Evolutionary conservation across 2,888 invertebrate genomes (phyloP), one percentile per base, ranked within the genome.

Genomic region (Tetragnatha montana): DNA sequence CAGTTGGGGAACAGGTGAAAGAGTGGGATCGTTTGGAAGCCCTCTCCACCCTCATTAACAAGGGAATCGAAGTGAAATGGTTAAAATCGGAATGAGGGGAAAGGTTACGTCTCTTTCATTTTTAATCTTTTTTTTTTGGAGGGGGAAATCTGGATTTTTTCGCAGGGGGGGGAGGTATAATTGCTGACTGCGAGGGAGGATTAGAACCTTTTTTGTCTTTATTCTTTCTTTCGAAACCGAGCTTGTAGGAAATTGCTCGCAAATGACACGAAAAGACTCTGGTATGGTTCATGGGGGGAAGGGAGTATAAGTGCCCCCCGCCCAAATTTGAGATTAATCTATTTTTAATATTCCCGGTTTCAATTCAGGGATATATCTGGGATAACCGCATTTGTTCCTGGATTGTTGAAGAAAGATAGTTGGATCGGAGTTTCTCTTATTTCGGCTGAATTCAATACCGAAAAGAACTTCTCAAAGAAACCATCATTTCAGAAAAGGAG

Each of bases 121-220:
- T 81, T 71, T 81, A 70, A 81, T 81, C 19, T n/a, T 81, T 17
- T 71, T 81, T 17, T 71, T 71, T 14, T 22, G 21, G 21, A 35
- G 17, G 19, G 60, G 51, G 51, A 60, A 10, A n/a, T n/a, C 50
- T 12, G 6, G 51, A 22, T n/a, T 17, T 60, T 22, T 50, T 47
- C 14, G 76, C 8, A 76, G 19, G n/a, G 19, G n/a, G 19, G 51
- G 60, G 21, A 22, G 51, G 17, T 22, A 78, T 78, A 78, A 78
- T 78, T 78, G 78, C 78, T 12, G 78, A 51, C 50, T 78, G 22
- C 22, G 21, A 78, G 51, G 19, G 51, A 12, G 78, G 78, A 78
- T 78, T 78, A 21, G 78, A 78, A 50, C 51, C 51, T 22, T 51
- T 14, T 78, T 6, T 51, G 21, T 51, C 76, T 74, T 19, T 75